Evolutionary conservation across 2,113 vertebrate genomes (phyloP).

Genomic region (Muntiacus reevesi): DNA sequence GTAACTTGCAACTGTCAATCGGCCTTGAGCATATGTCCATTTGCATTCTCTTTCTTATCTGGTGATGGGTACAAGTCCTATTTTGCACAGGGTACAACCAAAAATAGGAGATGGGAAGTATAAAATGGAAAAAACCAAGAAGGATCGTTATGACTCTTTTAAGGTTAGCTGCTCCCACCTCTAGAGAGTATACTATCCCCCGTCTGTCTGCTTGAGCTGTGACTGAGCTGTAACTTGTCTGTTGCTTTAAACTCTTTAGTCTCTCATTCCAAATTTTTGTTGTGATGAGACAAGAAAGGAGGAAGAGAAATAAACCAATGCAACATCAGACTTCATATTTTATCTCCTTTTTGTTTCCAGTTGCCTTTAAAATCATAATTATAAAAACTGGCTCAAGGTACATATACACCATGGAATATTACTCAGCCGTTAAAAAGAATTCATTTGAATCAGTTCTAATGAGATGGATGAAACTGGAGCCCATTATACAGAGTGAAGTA

Average conservation of each 20-base stretch:
- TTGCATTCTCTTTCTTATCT: not conserved
- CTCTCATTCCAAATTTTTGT: not conserved
- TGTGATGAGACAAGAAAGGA: not conserved
- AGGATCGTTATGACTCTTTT: not conserved
- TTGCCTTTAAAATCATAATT: not conserved
- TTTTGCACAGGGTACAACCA: not conserved
- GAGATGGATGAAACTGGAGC: too few relatives aligned
- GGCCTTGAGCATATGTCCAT: not conserved
- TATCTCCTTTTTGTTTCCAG: not conserved
- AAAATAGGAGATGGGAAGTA: not conserved
- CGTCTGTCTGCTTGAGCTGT: not conserved
- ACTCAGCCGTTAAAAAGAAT: too few relatives aligned
- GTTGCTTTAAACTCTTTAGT: not conserved
- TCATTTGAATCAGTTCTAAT: too few relatives aligned
- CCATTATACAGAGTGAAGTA: too few relatives aligned
- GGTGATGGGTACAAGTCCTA: not conserved
- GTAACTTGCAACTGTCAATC: not conserved
- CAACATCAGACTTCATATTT: not conserved
- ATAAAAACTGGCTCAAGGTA: not conserved
- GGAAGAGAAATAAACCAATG: not conserved
- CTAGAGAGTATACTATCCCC: not conserved
- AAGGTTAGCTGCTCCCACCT: not conserved
- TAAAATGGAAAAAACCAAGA: not conserved
- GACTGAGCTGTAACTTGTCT: not conserved
- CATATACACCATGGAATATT: too few relatives aligned